Evolutionary conservation across 2,113 vertebrate genomes (phyloP).

Genomic region (Propithecus coquereli): DNA sequence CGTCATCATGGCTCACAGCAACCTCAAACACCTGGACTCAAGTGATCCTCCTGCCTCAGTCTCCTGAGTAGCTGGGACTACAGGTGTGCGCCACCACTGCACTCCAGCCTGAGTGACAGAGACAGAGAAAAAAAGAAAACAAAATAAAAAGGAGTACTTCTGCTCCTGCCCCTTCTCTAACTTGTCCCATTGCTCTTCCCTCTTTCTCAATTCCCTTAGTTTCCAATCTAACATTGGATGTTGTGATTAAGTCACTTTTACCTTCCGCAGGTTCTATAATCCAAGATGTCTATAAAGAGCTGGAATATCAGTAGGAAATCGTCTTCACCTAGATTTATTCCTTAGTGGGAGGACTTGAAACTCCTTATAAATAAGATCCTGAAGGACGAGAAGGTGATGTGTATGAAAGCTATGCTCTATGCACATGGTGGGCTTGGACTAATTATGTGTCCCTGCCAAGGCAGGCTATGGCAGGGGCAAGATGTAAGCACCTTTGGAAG

Average conservation of each 20-base stretch:
- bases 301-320: neutral
- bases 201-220: neutral
- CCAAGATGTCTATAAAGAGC: conserved; percentile 12
- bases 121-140: too few relatives aligned
- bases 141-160: neutral
- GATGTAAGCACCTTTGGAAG: neutral
- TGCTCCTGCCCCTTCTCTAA: neutral
- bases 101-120: too few relatives aligned
- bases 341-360: conserved; percentile 50
- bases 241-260: neutral
- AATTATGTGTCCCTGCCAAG: neutral
- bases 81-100: too few relatives aligned
- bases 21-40: too few relatives aligned
- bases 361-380: neutral
- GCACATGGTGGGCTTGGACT: neutral
- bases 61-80: too few relatives aligned
- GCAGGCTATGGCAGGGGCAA: neutral
- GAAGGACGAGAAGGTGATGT: conserved; percentile 43
- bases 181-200: neutral
- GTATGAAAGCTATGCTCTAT: neutral
- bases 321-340: conserved; percentile 51
- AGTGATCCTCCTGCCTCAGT: too few relatives aligned
- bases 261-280: conserved; percentile 7
- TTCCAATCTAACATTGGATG: neutral
- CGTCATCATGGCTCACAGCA: too few relatives aligned